phyloP scores from a whole-genome alignment of 2,113 vertebrate species.

The Cryptomyrus ogoouensis region DNA sequence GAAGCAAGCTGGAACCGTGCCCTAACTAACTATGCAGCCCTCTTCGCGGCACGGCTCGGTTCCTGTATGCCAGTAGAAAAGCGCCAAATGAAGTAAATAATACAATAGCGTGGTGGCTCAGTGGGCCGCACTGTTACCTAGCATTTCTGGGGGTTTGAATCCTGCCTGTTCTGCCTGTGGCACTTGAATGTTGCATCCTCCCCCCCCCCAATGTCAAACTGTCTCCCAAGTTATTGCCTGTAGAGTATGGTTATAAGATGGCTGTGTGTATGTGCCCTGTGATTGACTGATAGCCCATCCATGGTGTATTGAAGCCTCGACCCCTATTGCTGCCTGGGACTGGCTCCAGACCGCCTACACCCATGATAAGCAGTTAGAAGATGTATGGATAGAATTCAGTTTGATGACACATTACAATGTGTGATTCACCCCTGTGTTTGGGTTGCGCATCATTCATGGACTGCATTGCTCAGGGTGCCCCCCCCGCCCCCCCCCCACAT shows the following conservation, averaged over 20 bases:
- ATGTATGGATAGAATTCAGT: neutral
- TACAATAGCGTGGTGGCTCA: too few relatives aligned
- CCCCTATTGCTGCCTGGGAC: neutral
- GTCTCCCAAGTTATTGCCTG: neutral
- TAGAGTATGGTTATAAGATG: neutral
- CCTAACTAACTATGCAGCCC: too few relatives aligned
- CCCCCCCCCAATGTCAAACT: neutral
- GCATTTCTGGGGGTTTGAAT: too few relatives aligned
- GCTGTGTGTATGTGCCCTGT: too few relatives aligned
- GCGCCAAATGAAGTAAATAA: too few relatives aligned
- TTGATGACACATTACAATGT: neutral
- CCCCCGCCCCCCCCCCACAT: neutral
- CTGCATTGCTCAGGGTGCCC: neutral
- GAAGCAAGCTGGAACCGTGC: too few relatives aligned
- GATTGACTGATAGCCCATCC: too few relatives aligned
- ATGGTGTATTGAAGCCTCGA: neutral
- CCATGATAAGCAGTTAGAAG: neutral
- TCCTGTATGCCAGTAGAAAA: too few relatives aligned
- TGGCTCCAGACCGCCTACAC: neutral
- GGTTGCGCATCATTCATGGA: neutral
- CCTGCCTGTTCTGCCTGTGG: too few relatives aligned
- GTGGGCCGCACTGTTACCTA: too few relatives aligned
- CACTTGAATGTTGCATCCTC: too few relatives aligned
- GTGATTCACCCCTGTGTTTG: neutral
- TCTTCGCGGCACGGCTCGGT: too few relatives aligned